These are phyloP conservation scores for Hydrochoerus hydrochaeris DNA, from an alignment of 2,113 vertebrate species.

Conservation along the genomic window DNA sequence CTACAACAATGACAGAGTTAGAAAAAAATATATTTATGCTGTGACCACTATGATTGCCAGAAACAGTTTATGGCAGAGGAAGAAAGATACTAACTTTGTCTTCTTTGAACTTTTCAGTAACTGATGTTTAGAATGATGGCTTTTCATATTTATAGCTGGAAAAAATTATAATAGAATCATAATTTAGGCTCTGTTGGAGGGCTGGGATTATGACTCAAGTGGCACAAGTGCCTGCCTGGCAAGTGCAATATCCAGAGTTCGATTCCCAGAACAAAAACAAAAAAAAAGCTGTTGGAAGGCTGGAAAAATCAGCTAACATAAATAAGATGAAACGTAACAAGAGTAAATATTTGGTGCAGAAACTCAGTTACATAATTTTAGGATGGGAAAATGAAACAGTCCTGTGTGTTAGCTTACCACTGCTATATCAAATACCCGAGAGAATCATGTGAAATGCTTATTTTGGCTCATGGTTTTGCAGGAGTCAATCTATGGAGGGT, in stretches of 20 bases:
- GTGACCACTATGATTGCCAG: neutral
- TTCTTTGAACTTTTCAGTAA: neutral
- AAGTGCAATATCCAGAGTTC: too few relatives aligned
- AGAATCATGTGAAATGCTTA: neutral
- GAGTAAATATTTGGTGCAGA: neutral
- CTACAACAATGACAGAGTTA: neutral
- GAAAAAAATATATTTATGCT: neutral
- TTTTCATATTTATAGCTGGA: neutral
- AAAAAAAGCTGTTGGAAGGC: too few relatives aligned
- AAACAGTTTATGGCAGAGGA: neutral
- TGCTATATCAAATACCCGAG: neutral
- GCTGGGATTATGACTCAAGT: too few relatives aligned
- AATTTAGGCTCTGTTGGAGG: neutral
- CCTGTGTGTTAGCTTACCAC: neutral
- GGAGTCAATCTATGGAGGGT: neutral
- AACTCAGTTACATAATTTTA: conserved; percentile 6
- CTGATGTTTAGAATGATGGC: neutral
- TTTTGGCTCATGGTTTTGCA: neutral
- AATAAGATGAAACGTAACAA: neutral
- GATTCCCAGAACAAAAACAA: too few relatives aligned
- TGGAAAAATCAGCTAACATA: neutral
- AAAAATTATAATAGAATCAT: neutral
- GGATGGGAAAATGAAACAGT: neutral
- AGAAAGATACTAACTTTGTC: neutral
- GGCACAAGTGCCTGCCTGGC: too few relatives aligned